These are phyloP conservation scores for Plumapathes pennacea DNA, from an alignment of 92 coral and sea anemone species.

Conservation along the genomic window DNA sequence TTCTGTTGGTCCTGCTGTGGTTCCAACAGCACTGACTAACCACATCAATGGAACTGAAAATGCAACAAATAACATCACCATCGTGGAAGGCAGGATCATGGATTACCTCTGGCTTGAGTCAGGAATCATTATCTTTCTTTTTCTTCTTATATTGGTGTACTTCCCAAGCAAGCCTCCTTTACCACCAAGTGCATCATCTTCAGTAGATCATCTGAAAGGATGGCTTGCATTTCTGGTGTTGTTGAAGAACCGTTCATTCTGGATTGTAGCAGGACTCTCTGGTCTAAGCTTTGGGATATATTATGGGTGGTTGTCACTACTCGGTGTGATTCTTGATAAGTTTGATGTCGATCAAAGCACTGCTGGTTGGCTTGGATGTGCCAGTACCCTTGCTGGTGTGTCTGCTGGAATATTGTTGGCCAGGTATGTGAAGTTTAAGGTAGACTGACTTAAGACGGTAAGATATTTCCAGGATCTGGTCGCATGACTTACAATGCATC, in stretches of 20 bases:
- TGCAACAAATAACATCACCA: background rate
- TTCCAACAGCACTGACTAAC: constrained; percentile 10
- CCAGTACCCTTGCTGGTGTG: constrained; percentile 41
- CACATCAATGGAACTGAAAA: background rate
- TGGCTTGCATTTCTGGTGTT: constrained; percentile 5
- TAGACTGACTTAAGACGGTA: too few species aligned
- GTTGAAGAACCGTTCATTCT: constrained; percentile 32
- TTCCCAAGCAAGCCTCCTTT: constrained; percentile 75
- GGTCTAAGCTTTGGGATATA: constrained; percentile 55
- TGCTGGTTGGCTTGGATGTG: constrained; percentile 80
- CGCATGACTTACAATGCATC: too few species aligned
- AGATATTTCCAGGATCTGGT: too few species aligned
- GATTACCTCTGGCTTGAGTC: constrained; percentile 43
- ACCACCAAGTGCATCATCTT: constrained; percentile 69
- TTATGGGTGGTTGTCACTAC: constrained; percentile 69
- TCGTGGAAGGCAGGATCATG: constrained; percentile 3
- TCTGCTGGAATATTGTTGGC: constrained; percentile 49
- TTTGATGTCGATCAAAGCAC: constrained; percentile 47
- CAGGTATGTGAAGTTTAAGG: constrained; percentile 47
- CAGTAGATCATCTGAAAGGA: constrained; percentile 12
- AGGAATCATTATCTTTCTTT: constrained; percentile 37
- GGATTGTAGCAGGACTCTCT: constrained; percentile 38
- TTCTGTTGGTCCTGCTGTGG: constrained; percentile 75
- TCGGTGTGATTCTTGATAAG: constrained; percentile 63
- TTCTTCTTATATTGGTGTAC: constrained; percentile 56